Evolutionary conservation across 1,140 invertebrate species (phyloP).

Genomic region (Drosophila leontia): DNA sequence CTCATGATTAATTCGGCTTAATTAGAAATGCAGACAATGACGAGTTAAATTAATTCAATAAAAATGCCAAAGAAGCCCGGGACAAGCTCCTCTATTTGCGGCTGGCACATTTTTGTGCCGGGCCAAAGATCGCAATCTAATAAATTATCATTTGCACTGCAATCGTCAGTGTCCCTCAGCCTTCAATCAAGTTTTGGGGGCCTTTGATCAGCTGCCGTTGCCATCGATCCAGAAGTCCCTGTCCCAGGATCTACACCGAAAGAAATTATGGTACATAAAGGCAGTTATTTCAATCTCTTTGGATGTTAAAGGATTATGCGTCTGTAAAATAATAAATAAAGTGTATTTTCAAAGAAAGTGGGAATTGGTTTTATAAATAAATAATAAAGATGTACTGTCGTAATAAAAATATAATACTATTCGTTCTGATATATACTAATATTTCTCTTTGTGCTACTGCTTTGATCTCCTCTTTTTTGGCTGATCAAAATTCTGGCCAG

Average conservation of each 20-base stretch:
- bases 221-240: slow-evolving; percentile 13
- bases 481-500: slow-evolving; percentile 78
- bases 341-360: not conserved
- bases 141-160: slow-evolving; percentile 83
- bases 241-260: slow-evolving; percentile 3
- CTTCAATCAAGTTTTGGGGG: slow-evolving; percentile 74
- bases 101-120: slow-evolving; percentile 51
- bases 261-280: not conserved
- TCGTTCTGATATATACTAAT: not conserved
- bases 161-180: slow-evolving; percentile 73
- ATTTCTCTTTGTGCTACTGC: slow-evolving; percentile 20
- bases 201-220: slow-evolving; percentile 76
- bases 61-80: slow-evolving; percentile 62
- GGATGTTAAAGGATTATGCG: not conserved
- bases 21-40: slow-evolving; percentile 82
- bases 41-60: slow-evolving; percentile 79
- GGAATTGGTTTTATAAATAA: not conserved
- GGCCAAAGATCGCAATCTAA: slow-evolving; percentile 76
- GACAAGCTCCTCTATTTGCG: slow-evolving; percentile 28
- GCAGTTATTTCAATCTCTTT: not conserved
- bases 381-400: not conserved
- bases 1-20: slow-evolving; percentile 83
- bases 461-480: slow-evolving; percentile 52
- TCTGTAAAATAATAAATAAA: not conserved
- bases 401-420: too few species aligned